Evolutionary conservation across 2,797 vertebrate genomes (phyloP).

Genomic region (Fistularia tabacaria): DNA sequence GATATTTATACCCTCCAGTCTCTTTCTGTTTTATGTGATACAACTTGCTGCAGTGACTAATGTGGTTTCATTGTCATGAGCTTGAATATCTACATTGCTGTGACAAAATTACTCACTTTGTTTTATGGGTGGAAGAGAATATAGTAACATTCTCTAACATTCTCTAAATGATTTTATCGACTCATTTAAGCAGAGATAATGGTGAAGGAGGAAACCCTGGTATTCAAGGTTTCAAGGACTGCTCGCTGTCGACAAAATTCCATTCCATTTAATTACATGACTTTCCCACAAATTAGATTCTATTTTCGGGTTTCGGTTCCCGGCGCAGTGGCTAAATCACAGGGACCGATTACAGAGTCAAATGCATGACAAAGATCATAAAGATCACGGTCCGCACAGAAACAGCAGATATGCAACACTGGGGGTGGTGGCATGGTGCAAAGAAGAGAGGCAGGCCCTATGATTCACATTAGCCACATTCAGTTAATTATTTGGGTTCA

Average conservation of each 20-base stretch:
- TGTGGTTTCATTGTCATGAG: too few relatives aligned
- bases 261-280: conserved; percentile 7
- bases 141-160: too few relatives aligned
- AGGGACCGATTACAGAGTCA: not conserved
- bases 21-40: too few relatives aligned
- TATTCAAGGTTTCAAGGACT: not conserved
- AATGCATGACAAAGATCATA: not conserved
- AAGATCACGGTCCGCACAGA: not conserved
- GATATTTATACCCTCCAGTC: too few relatives aligned
- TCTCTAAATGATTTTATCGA: too few relatives aligned
- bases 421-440: not conserved
- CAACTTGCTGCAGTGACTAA: too few relatives aligned
- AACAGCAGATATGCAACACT: not conserved
- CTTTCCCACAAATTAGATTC: conserved; percentile 5
- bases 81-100: too few relatives aligned
- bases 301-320: conserved; percentile 8
- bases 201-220: too few relatives aligned
- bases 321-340: not conserved
- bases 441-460: not conserved
- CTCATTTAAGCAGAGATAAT: too few relatives aligned
- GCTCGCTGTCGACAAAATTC: not conserved
- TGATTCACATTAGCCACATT: not conserved
- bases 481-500: conserved; percentile 12
- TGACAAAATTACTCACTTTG: too few relatives aligned
- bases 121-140: too few relatives aligned